phyloP scores from a whole-genome alignment of 2,888 invertebrate species.

The Ornithoptera priamus region DNA sequence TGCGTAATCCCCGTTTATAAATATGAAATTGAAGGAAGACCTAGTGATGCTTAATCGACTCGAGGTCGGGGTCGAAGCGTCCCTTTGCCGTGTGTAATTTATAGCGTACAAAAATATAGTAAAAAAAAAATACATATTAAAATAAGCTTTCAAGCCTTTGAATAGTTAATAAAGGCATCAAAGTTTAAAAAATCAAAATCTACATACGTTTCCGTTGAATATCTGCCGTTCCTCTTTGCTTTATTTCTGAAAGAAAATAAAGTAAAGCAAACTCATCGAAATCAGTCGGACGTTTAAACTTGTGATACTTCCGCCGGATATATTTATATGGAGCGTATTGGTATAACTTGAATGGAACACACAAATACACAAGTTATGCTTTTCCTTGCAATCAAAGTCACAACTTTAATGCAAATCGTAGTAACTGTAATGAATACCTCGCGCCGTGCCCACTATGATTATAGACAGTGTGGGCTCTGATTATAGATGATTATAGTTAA shows the following conservation, averaged over 20 bases:
- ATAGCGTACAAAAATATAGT: conserved; percentile 57
- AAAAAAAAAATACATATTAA: background rate
- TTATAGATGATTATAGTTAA: conserved; percentile 71
- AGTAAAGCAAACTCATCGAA: background rate
- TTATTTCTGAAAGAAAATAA: no score
- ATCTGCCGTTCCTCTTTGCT: no score
- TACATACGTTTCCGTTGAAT: no score
- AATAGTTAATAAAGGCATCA: background rate
- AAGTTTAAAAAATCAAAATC: background rate
- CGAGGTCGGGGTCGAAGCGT: conserved; percentile 72
- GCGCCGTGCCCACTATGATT: conserved; percentile 52
- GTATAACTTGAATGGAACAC: background rate
- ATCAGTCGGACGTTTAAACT: background rate
- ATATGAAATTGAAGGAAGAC: conserved; percentile 80
- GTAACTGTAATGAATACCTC: conserved; percentile 48
- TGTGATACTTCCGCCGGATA: background rate
- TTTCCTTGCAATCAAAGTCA: conserved; percentile 28
- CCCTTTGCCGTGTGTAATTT: conserved; percentile 65
- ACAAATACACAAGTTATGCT: conserved; percentile 17
- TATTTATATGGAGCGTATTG: background rate
- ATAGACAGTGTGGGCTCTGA: conserved; percentile 51
- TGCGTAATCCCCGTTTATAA: conserved; percentile 80
- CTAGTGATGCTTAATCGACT: conserved; percentile 79
- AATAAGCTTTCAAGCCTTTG: background rate
- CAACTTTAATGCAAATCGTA: conserved; percentile 41